Percentiles rank a stretch among this genome's conserved stretches.
Evolutionary conservation across 2,113 vertebrate genomes (phyloP).

Genomic region (Phalacrocorax aristotelis): DNA sequence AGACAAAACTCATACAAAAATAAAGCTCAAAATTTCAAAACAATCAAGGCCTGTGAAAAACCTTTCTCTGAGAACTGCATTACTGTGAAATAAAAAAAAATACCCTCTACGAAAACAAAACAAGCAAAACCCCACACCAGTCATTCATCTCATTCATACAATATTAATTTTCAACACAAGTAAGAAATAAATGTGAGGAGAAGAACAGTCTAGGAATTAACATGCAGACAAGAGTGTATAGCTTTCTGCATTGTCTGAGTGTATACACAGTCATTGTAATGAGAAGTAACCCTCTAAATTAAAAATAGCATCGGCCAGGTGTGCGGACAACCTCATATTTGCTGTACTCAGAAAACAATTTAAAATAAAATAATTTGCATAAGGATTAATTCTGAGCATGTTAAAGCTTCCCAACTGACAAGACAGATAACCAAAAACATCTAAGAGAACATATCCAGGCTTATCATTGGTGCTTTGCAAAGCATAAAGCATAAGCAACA

Average conservation of each 20-base stretch:
- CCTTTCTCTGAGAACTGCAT: not conserved
- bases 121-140: fast-evolving
- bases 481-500: not conserved
- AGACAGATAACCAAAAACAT: not conserved
- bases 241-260: not conserved
- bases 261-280: not conserved
- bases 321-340: not conserved
- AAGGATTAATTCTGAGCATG: not conserved
- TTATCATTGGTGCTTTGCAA: not conserved
- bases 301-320: not conserved
- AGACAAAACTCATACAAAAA: not conserved
- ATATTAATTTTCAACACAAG: not conserved
- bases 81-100: not conserved
- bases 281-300: not conserved
- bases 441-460: not conserved
- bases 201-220: not conserved
- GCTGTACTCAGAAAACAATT: not conserved
- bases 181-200: not conserved
- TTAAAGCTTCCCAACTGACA: not conserved
- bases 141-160: not conserved
- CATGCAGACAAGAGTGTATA: not conserved
- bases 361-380: not conserved
- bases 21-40: not conserved
- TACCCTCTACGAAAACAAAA: not conserved
- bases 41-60: not conserved